Evolutionary conservation across 2,797 vertebrate species (phyloP).

Genomic region (Myoxocephalus aenaeus): DNA sequence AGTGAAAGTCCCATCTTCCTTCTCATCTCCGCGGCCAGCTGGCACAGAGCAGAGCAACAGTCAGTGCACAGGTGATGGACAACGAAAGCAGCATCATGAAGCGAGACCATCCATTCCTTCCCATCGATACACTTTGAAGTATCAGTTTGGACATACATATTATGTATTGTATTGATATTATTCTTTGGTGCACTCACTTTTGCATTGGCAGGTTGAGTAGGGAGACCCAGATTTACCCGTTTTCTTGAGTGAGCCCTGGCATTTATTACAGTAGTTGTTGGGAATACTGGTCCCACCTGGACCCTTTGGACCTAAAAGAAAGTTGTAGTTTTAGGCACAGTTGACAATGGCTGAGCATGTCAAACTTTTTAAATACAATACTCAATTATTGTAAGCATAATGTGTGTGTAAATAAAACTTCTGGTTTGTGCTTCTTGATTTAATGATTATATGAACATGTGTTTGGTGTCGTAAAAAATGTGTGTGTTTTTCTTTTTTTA

Average conservation of each 20-base stretch:
- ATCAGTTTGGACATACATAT: background rate
- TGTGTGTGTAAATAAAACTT: background rate
- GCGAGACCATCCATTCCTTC: slow-evolving; percentile 6
- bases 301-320: slow-evolving; percentile 90
- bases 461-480: too few species aligned
- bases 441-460: background rate
- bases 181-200: slow-evolving; percentile 86
- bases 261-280: slow-evolving; percentile 98
- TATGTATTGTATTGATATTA: background rate
- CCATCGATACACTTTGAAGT: background rate
- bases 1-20: slow-evolving; percentile 87
- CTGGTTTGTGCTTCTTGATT: background rate
- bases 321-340: background rate
- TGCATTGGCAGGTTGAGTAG: slow-evolving; percentile 92
- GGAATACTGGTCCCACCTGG: slow-evolving; percentile 91
- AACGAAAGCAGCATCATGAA: background rate
- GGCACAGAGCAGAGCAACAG: slow-evolving; percentile 70
- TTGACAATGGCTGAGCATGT: background rate
- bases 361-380: background rate
- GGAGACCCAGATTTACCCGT: slow-evolving; percentile 89
- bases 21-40: slow-evolving; percentile 92
- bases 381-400: background rate
- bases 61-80: background rate
- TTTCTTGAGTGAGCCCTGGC: slow-evolving; percentile 94
- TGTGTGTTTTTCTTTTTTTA: too few species aligned